A percentile compares a stretch with the other conserved stretches of the same genome.
These are phyloP conservation scores for Clarias pachynema DNA, from an alignment of 2,797 vertebrate species.

Conservation along the genomic window DNA sequence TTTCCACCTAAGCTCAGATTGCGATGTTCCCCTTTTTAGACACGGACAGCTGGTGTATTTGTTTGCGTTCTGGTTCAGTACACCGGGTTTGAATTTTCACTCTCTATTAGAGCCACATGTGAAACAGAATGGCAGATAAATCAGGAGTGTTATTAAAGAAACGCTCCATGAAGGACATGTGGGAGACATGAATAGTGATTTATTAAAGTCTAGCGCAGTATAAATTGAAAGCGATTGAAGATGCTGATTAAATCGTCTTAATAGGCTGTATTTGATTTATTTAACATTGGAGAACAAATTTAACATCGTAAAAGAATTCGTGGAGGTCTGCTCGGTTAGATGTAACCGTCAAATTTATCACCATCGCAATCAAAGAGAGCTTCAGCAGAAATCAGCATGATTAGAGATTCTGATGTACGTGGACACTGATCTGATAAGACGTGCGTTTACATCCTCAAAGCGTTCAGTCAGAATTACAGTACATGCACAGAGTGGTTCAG, in stretches of 20 bases:
- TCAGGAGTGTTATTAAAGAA: not conserved
- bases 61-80: not conserved
- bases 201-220: not conserved
- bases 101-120: not conserved
- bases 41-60: not conserved
- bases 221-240: not conserved
- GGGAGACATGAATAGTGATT: not conserved
- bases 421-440: too few species aligned
- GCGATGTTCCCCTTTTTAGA: not conserved
- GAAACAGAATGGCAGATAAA: not conserved
- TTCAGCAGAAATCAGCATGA: not conserved
- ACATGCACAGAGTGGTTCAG: too few species aligned
- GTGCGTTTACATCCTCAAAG: too few species aligned
- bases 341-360: not conserved
- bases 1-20: not conserved
- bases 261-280: not conserved
- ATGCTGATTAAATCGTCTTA: not conserved
- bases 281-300: not conserved
- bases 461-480: too few species aligned
- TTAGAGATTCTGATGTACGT: too few species aligned
- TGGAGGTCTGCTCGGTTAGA: not conserved
- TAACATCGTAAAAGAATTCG: not conserved
- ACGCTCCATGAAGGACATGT: not conserved
- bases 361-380: not conserved
- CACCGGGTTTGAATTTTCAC: not conserved